A percentile compares a stretch with the other conserved stretches of the same genome.
Evolutionary conservation across 2,888 invertebrate genomes (phyloP).

Genomic region (Oxytorus armatus): DNA sequence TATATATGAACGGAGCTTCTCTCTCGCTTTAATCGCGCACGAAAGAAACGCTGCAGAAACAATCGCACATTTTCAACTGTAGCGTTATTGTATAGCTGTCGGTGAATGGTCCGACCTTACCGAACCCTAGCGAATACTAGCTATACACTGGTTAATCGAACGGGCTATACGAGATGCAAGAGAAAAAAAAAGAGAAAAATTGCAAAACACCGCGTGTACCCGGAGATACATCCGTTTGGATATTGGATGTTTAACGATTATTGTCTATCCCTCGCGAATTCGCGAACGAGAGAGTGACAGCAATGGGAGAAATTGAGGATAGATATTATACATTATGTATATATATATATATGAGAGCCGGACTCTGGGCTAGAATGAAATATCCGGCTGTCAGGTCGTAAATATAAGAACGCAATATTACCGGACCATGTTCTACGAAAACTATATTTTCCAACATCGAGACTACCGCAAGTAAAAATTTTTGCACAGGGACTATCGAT

Average conservation of each 20-base stretch:
- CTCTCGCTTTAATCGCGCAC: conserved; percentile 7
- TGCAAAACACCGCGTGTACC: conserved; percentile 18
- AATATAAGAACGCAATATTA: conserved; percentile 42
- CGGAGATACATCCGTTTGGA: conserved; percentile 25
- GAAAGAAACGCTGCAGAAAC: conserved; percentile 11
- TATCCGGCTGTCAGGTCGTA: conserved; percentile 44
- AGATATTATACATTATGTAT: background rate
- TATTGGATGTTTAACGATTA: conserved; percentile 56
- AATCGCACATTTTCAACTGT: conserved; percentile 31
- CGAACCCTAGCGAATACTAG: conserved; percentile 25
- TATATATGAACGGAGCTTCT: background rate
- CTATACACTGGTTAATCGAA: conserved; percentile 47
- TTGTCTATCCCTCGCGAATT: conserved; percentile 56
- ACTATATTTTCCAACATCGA: conserved; percentile 2
- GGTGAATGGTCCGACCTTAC: conserved; percentile 8
- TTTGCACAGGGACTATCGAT: no score
- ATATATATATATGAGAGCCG: background rate
- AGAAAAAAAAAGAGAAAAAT: conserved; percentile 41
- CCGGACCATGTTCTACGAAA: conserved; percentile 36
- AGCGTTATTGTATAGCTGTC: conserved; percentile 7
- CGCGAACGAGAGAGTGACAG: conserved; percentile 28
- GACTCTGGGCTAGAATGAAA: conserved; percentile 29
- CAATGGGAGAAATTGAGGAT: conserved; percentile 22
- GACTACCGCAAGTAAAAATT: no score
- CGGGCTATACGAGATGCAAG: no score